Conservation (phyloP, 2,113 vertebrate genomes). For the Malurus melanocephalus region DNA sequence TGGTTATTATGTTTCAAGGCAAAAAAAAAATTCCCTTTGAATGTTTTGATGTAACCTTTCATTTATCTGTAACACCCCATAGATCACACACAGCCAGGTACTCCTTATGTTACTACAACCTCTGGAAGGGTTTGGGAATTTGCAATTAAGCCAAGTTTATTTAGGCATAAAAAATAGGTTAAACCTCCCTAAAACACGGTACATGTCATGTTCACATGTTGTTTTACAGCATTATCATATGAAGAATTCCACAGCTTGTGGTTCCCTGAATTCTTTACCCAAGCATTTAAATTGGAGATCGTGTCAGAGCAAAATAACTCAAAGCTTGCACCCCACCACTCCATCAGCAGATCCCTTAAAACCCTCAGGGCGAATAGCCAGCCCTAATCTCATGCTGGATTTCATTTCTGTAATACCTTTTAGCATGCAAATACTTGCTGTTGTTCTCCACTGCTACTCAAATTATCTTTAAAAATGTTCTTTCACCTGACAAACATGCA, state of each 20-base stretch:
- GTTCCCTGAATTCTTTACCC: background rate
- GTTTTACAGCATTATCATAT: background rate
- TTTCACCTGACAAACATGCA: background rate
- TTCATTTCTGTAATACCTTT: conserved; percentile 32
- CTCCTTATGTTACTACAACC: background rate
- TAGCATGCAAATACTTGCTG: conserved; percentile 20
- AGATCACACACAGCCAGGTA: background rate
- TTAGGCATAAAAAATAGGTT: background rate
- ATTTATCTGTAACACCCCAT: background rate
- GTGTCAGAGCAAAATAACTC: conserved; percentile 5
- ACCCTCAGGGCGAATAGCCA: conserved; percentile 17
- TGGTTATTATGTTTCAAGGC: background rate
- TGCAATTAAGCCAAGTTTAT: background rate
- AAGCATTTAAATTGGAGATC: background rate
- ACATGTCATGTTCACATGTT: background rate
- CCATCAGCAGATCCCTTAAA: conserved; percentile 26
- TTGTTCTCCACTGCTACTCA: background rate
- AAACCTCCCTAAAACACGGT: background rate
- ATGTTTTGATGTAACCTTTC: background rate
- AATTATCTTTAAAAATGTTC: background rate
- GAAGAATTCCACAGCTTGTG: background rate
- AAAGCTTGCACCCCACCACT: background rate
- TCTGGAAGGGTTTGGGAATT: background rate
- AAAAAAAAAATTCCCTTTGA: background rate
- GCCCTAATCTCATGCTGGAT: background rate